phyloP scores from a whole-genome alignment of 2,888 invertebrate species.

The Ochlodes sylvanus region DNA sequence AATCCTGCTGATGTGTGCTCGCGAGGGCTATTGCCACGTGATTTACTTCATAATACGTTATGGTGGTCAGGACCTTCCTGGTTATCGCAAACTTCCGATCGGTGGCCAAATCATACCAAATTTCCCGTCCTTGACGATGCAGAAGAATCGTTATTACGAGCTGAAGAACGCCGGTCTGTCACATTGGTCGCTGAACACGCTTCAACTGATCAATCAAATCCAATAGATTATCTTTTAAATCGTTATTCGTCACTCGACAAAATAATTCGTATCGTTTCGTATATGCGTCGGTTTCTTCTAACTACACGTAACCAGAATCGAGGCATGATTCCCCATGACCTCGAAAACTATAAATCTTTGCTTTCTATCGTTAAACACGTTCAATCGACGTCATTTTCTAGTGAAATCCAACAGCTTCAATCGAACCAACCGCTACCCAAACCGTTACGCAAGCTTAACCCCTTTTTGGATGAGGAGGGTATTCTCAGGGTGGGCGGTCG shows the following conservation, averaged over 20 bases:
- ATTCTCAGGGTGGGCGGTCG: constrained; percentile 41
- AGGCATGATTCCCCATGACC: not conserved
- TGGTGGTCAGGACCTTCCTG: constrained; percentile 32
- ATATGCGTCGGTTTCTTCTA: not conserved
- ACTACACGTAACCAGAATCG: not conserved
- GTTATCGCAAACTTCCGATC: not conserved
- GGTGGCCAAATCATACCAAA: not conserved
- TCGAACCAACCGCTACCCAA: constrained; percentile 21
- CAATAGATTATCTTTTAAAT: constrained; percentile 3
- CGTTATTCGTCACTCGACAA: constrained; percentile 2
- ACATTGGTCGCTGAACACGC: not conserved
- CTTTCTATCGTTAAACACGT: constrained; percentile 15
- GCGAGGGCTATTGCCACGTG: constrained; percentile 30
- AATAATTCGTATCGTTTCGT: constrained; percentile 5
- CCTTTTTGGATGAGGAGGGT: constrained; percentile 36
- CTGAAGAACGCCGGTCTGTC: not conserved
- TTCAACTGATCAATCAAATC: not conserved
- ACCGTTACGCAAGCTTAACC: constrained; percentile 36
- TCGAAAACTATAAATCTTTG: constrained; percentile 23
- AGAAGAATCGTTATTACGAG: not conserved
- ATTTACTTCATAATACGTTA: constrained; percentile 19
- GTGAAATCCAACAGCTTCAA: constrained; percentile 21
- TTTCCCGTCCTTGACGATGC: not conserved
- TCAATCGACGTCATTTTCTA: constrained; percentile 17
- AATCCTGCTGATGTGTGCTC: constrained; percentile 39